These are phyloP conservation scores for Thymelicus lineola DNA, from an alignment of 2,888 invertebrate species.

Conservation along the genomic window DNA sequence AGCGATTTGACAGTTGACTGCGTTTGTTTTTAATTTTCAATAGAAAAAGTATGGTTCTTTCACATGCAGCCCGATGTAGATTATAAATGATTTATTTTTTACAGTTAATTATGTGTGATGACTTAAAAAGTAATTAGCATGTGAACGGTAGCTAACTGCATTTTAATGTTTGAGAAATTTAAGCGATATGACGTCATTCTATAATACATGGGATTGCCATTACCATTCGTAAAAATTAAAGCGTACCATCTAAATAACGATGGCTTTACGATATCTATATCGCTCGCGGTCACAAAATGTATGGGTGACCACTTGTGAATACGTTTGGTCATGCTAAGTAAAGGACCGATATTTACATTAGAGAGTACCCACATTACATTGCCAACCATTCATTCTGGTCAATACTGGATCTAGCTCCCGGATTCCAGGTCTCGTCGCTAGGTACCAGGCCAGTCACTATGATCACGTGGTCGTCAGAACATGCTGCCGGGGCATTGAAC, in stretches of 20 bases:
- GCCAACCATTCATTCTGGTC: too few species aligned
- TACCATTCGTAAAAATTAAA: not conserved
- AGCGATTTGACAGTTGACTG: slow-evolving; percentile 24
- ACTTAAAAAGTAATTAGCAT: slow-evolving; percentile 17
- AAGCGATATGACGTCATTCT: not conserved
- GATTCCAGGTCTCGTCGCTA: too few species aligned
- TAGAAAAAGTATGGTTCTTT: slow-evolving; percentile 1
- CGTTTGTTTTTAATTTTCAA: slow-evolving; percentile 28
- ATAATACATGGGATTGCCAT: not conserved
- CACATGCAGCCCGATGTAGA: slow-evolving; percentile 5
- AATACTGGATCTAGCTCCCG: too few species aligned
- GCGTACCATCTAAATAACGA: too few species aligned
- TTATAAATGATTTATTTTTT: slow-evolving; percentile 11
- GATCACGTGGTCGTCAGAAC: not conserved
- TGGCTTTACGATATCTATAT: too few species aligned
- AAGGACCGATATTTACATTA: too few species aligned
- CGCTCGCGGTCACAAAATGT: too few species aligned
- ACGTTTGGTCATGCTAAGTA: too few species aligned
- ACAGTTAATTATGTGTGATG: slow-evolving; percentile 9
- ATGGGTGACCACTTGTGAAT: too few species aligned
- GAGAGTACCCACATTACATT: too few species aligned
- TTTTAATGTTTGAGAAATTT: slow-evolving; percentile 7
- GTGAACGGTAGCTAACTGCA: slow-evolving; percentile 14
- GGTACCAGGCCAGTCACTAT: not conserved
- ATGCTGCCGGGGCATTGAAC: slow-evolving; percentile 32